Percentiles rank a stretch among this genome's conserved stretches.
These are phyloP conservation scores for Bemisia tabaci DNA, from an alignment of 1,140 invertebrate species.

Conservation along the genomic window DNA sequence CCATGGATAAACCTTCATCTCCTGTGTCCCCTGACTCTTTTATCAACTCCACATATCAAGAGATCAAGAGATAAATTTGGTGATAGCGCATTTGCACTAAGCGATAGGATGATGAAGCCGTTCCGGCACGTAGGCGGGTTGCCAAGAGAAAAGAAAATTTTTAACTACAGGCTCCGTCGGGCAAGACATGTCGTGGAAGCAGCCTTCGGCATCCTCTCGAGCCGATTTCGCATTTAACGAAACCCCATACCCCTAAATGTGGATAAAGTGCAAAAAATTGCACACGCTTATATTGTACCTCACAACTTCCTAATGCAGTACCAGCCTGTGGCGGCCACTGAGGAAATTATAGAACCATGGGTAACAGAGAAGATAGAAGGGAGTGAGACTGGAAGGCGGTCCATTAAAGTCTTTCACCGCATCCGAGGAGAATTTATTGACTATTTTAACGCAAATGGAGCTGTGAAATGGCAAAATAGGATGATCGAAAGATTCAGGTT, in stretches of 20 bases:
- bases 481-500: too few species aligned
- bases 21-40: too few species aligned
- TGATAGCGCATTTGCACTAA: conserved; percentile 17
- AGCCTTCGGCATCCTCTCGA: conserved; percentile 32
- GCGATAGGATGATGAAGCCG: conserved; percentile 14
- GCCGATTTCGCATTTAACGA: conserved; percentile 27
- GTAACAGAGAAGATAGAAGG: too few species aligned
- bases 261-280: conserved; percentile 25
- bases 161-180: conserved; percentile 32
- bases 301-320: too few species aligned
- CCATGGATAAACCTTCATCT: too few species aligned
- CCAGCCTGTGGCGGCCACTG: too few species aligned
- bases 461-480: conserved; percentile 16
- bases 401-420: conserved; percentile 1
- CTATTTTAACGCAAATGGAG: conserved; percentile 16
- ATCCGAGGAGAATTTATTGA: conserved; percentile 14
- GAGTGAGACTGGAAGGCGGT: too few species aligned
- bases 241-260: conserved; percentile 25
- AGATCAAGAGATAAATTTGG: too few species aligned
- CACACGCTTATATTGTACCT: conserved; percentile 20
- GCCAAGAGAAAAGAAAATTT: conserved; percentile 27
- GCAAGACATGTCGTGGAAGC: conserved; percentile 33
- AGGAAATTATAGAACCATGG: too few species aligned
- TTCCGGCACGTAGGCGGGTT: conserved; percentile 12
- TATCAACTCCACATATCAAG: too few species aligned